Evolutionary conservation across 2,113 vertebrate species (phyloP).

Genomic region (Picathartes gymnocephalus): DNA sequence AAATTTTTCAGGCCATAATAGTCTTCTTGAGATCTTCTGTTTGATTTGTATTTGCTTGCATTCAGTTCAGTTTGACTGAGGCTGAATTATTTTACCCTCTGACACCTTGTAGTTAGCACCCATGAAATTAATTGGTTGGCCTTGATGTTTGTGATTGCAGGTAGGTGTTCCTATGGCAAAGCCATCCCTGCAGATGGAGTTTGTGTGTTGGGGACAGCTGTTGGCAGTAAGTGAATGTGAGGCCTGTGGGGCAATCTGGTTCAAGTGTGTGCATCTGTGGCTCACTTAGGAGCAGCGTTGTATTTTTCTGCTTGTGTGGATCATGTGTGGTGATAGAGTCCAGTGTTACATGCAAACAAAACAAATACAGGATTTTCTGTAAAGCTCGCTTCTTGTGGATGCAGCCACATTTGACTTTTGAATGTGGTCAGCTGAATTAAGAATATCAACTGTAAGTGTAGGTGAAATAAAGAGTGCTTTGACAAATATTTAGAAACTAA

Average conservation of each 20-base stretch:
- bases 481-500: neutral
- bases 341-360: neutral
- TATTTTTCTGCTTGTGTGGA: neutral
- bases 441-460: neutral
- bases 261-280: neutral
- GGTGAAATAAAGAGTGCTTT: neutral
- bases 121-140: neutral
- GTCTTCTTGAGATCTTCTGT: neutral
- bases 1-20: neutral
- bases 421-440: neutral
- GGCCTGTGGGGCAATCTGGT: neutral
- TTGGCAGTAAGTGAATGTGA: neutral
- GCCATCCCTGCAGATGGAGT: neutral
- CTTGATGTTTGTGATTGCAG: neutral
- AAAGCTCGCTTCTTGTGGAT: neutral
- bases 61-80: neutral
- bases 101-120: neutral
- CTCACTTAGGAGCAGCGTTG: neutral
- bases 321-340: neutral
- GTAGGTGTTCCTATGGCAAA: neutral
- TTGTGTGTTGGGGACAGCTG: neutral
- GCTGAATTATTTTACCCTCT: neutral
- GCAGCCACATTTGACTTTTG: neutral
- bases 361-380: neutral
- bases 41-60: neutral